phyloP scores from a whole-genome alignment of 2,113 vertebrate species.

The Neolamprologus devosi region DNA sequence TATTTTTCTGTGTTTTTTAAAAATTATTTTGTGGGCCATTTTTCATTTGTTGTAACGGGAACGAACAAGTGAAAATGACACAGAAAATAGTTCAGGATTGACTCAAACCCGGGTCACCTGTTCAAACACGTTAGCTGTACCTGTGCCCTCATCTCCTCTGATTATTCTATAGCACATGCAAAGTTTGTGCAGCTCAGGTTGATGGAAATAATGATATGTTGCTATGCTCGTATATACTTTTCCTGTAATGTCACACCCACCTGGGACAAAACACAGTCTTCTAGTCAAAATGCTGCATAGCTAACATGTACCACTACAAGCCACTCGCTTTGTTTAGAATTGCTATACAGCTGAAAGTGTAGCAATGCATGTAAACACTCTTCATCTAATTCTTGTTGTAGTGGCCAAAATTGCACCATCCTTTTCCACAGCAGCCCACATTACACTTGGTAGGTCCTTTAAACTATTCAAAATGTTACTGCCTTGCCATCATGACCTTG shows the following conservation, averaged over 20 bases:
- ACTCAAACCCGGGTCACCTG: background rate
- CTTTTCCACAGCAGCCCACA: background rate
- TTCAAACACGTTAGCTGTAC: background rate
- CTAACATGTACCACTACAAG: background rate
- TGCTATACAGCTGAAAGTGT: background rate
- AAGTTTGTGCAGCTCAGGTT: accelerated
- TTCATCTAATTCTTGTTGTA: background rate
- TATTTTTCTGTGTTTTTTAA: background rate
- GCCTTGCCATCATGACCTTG: background rate
- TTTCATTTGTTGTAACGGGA: background rate
- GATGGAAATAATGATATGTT: background rate
- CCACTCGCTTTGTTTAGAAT: background rate
- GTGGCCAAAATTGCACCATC: background rate
- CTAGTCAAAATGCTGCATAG: background rate
- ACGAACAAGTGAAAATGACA: background rate
- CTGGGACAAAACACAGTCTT: background rate
- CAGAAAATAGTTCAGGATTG: background rate
- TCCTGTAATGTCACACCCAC: background rate
- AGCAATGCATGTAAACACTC: background rate
- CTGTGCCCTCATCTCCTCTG: background rate
- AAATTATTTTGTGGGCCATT: background rate
- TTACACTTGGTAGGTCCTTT: background rate
- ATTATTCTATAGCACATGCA: background rate
- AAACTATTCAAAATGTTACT: background rate
- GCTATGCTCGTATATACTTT: background rate